A percentile compares a stretch with the other conserved stretches of the same genome.
These are phyloP conservation scores for Clarias laeviceps DNA, from an alignment of 2,797 vertebrate species.

Conservation along the genomic window DNA sequence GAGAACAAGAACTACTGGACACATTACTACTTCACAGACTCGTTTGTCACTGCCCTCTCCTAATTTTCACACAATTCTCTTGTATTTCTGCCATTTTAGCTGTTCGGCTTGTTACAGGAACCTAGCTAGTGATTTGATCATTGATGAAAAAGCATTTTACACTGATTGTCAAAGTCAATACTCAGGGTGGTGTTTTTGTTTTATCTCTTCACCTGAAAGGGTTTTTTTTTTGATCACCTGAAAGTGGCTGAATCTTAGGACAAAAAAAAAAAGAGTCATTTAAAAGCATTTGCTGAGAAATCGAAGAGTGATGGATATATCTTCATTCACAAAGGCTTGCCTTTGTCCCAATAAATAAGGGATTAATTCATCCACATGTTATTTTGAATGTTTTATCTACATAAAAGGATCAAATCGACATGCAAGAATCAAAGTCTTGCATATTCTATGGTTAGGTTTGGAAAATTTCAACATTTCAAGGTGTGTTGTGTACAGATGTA, in stretches of 20 bases:
- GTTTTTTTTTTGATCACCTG: not conserved
- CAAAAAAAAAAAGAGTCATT: constrained; percentile 4
- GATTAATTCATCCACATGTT: not conserved
- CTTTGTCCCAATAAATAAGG: not conserved
- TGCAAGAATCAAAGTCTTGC: not conserved
- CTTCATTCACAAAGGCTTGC: not conserved
- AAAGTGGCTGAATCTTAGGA: not conserved
- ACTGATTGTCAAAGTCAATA: constrained; percentile 23
- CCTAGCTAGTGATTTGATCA: constrained; percentile 5
- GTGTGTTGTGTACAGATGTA: constrained; percentile 42
- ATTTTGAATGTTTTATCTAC: not conserved
- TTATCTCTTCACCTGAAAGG: not conserved
- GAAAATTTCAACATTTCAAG: constrained; percentile 12
- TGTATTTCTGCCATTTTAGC: not conserved
- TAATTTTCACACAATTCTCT: constrained; percentile 1
- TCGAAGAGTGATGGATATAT: not conserved
- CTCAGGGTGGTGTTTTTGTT: constrained; percentile 2
- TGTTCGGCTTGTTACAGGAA: constrained; percentile 5
- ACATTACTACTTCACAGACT: constrained; percentile 15
- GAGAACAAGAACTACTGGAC: constrained; percentile 39
- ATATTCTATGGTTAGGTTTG: not conserved
- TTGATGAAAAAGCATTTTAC: constrained; percentile 13
- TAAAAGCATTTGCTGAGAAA: not conserved
- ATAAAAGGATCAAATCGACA: not conserved
- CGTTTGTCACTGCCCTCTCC: constrained; percentile 1